phyloP scores from a whole-genome alignment of 1,140 invertebrate genomes.

The Pinna nobilis region DNA sequence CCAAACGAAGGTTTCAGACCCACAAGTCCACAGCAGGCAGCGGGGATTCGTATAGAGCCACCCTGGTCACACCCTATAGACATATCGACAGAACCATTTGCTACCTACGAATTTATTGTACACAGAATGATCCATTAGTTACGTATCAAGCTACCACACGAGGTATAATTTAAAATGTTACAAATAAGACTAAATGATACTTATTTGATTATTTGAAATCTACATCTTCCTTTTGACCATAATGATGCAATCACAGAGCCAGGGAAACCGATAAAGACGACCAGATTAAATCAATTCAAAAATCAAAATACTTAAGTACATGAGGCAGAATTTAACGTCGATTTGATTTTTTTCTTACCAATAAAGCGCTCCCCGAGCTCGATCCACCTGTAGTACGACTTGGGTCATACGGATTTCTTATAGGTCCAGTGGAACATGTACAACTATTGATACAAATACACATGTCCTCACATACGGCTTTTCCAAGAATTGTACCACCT shows the following conservation, averaged over 20 bases:
- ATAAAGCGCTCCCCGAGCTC: slow-evolving; percentile 8
- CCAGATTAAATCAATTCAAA: too few relatives aligned
- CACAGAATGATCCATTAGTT: background rate
- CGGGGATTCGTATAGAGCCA: slow-evolving; percentile 70
- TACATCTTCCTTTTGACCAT: too few relatives aligned
- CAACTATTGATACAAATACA: slow-evolving; percentile 58
- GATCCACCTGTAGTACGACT: slow-evolving; percentile 56
- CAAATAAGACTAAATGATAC: too few relatives aligned
- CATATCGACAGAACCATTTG: slow-evolving; percentile 56
- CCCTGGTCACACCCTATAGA: slow-evolving; percentile 67
- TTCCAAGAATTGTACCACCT: slow-evolving; percentile 60
- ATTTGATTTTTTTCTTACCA: too few relatives aligned
- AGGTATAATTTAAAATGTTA: too few relatives aligned
- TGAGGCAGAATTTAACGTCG: too few relatives aligned
- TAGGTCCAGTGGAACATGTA: slow-evolving; percentile 55
- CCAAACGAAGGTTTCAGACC: slow-evolving; percentile 72
- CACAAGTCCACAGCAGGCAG: slow-evolving; percentile 66
- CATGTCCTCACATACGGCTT: slow-evolving; percentile 59
- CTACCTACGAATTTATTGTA: slow-evolving; percentile 31
- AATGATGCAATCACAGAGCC: too few relatives aligned
- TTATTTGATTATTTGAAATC: too few relatives aligned
- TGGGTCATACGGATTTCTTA: slow-evolving; percentile 50
- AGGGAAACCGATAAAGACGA: too few relatives aligned
- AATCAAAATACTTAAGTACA: too few relatives aligned
- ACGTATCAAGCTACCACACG: too few relatives aligned